Evolutionary conservation across 2,113 vertebrate genomes (phyloP).

Genomic region (Oncorhynchus tshawytscha): DNA sequence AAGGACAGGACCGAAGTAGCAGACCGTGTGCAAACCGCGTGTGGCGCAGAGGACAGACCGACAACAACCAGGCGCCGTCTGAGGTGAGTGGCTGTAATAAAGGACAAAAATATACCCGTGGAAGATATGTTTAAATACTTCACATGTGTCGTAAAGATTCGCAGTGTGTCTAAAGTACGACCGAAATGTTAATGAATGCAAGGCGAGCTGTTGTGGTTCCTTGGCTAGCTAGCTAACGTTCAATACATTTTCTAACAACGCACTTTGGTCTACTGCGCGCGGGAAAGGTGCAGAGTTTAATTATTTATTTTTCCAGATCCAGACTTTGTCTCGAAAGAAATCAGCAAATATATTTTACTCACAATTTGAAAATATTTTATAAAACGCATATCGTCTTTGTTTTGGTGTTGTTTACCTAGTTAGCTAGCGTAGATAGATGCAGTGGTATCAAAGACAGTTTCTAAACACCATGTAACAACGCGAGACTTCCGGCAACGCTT

Average conservation of each 20-base stretch:
- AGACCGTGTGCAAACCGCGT: slow-evolving; percentile 84
- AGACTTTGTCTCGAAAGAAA: not conserved
- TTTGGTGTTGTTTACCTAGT: not conserved
- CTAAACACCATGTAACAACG: not conserved
- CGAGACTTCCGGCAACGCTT: too few relatives aligned
- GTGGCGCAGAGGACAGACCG: slow-evolving; percentile 80
- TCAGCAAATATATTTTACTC: not conserved
- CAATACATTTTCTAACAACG: slow-evolving; percentile 37
- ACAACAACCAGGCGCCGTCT: slow-evolving; percentile 70
- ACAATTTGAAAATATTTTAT: not conserved
- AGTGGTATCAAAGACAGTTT: too few relatives aligned
- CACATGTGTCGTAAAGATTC: not conserved
- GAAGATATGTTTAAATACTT: not conserved
- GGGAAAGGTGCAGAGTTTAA: slow-evolving; percentile 41
- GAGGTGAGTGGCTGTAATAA: slow-evolving; percentile 51
- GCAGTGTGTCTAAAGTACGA: not conserved
- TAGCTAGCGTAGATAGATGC: not conserved
- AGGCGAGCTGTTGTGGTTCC: not conserved
- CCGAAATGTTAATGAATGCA: not conserved
- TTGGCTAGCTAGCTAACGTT: not conserved
- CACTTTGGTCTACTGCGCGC: slow-evolving; percentile 55
- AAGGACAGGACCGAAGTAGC: slow-evolving; percentile 5
- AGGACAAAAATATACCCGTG: slow-evolving; percentile 26
- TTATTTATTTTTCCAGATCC: not conserved
- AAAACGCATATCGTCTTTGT: slow-evolving; percentile 2